Conservation (phyloP, 2,888 invertebrate genomes). For the Cheilosia scutellata region DNA sequence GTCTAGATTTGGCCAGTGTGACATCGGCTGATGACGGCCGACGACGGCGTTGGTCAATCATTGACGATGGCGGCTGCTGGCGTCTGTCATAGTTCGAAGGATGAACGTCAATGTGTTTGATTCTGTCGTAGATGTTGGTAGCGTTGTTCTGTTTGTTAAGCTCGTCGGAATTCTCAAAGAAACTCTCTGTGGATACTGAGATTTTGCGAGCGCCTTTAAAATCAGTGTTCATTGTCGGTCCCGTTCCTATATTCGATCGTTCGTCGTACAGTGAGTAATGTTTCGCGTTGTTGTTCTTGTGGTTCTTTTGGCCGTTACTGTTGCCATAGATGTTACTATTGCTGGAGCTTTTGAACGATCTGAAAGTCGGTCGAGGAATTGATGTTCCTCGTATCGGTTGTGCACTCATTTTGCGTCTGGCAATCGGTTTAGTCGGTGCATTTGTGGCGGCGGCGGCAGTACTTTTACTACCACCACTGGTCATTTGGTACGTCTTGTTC, state of each 20-base stretch:
- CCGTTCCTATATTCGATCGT: conserved; percentile 35
- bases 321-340: conserved; percentile 69
- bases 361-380: conserved; percentile 64
- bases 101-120: conserved; percentile 76
- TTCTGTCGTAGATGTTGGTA: conserved; percentile 82
- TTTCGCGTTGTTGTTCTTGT: conserved; percentile 49
- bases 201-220: conserved; percentile 79
- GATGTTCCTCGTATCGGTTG: conserved; percentile 63
- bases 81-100: conserved; percentile 70
- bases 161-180: conserved; percentile 83
- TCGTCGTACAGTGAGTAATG: conserved; percentile 68
- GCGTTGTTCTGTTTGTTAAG: conserved; percentile 79
- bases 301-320: conserved; percentile 59
- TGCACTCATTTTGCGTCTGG: conserved; percentile 64
- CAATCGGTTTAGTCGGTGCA: conserved; percentile 27
- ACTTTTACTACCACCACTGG: conserved; percentile 41
- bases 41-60: conserved; percentile 69
- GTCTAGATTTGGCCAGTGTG: conserved; percentile 56
- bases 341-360: conserved; percentile 69
- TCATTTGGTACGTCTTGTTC: conserved; percentile 55
- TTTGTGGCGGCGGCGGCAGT: conserved; percentile 10
- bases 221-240: conserved; percentile 49
- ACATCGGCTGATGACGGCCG: conserved; percentile 47
- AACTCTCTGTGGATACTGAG: conserved; percentile 83
- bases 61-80: conserved; percentile 35